Conservation (phyloP, 2,113 vertebrate genomes). For the Indicator maculatus region DNA sequence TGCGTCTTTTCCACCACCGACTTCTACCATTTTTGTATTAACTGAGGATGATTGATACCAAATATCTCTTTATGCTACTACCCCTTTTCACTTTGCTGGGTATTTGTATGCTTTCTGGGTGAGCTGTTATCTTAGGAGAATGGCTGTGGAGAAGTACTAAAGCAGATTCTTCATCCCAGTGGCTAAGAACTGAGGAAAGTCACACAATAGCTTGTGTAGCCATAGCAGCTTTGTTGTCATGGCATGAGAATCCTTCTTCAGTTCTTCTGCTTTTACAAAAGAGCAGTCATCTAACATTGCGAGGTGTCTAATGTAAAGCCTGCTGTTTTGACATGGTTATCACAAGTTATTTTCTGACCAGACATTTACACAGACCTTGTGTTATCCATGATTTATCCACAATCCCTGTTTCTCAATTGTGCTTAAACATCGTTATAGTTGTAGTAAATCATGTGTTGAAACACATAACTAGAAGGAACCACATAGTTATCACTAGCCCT, state of each 20-base stretch:
- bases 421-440: slow-evolving; percentile 33
- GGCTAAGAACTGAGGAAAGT: slow-evolving; percentile 39
- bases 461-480: neutral
- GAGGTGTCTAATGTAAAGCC: slow-evolving; percentile 36
- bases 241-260: slow-evolving; percentile 14
- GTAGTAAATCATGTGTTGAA: slow-evolving; percentile 47
- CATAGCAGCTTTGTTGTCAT: slow-evolving; percentile 69
- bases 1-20: slow-evolving; percentile 12
- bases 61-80: slow-evolving; percentile 11
- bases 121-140: slow-evolving; percentile 3
- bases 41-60: slow-evolving; percentile 49
- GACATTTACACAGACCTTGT: slow-evolving; percentile 50
- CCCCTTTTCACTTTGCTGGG: neutral
- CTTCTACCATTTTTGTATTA: slow-evolving; percentile 36
- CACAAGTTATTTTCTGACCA: slow-evolving; percentile 56
- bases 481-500: neutral
- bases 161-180: neutral
- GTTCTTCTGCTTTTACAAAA: slow-evolving; percentile 42
- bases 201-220: slow-evolving; percentile 38
- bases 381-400: slow-evolving; percentile 46
- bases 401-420: neutral
- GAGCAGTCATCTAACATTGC: slow-evolving; percentile 52
- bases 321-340: slow-evolving; percentile 56
- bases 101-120: slow-evolving; percentile 3
- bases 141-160: neutral